Base-by-base conservation (phyloP, 2,797 vertebrate genomes). In the Loriculus beryllinus region DNA sequence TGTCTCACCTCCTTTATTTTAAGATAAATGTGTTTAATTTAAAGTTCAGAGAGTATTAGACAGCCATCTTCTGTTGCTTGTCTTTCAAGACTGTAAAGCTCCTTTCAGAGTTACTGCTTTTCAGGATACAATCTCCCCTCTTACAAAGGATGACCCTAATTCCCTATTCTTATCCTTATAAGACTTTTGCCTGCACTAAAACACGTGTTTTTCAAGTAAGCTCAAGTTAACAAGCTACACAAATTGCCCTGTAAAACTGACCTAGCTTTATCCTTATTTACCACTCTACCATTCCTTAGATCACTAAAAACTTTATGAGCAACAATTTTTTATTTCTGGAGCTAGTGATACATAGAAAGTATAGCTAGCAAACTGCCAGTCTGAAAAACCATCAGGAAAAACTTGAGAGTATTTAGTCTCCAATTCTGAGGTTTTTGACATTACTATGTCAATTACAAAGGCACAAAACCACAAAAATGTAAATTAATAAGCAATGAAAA, bases 101-200 rank as follows among this genome's bases (percentile, higher is more conserved):
- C 45, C 57, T 87, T 90, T 92, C 75, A 89, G 60, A 80, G 57
- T 95, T 78, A 88, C 59, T 88, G 39, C 54, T 94, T 93, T 95
- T 89, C 86, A 89, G 90, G 69, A 94, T 91, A 81, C 72, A 76
- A 51, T 75, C 71, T 91, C 49, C 25, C 14, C 20, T 87, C 22
- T 84, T 87, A 54, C 78, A 95, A 89, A 68, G 56, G 60, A 90
- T 59, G 86, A 79, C 86, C 79, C 84, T 92, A 83, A 93, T 89
- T 95, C 81, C 43, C 69, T 94, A 80, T 92, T 95, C 88, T 90
- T 91, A 90, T 84, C 84, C 94, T 94, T 92, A 85, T 59, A 86
- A 91, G 92, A 93, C 83, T 96, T 96, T 94, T 95, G 90, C 78
- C 86, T 95, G 84, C 88, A 91, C 86, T 96, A 96, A 96, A 96